These are phyloP conservation scores for Lophius americanus DNA, from an alignment of 2,797 vertebrate genomes.

Conservation along the genomic window DNA sequence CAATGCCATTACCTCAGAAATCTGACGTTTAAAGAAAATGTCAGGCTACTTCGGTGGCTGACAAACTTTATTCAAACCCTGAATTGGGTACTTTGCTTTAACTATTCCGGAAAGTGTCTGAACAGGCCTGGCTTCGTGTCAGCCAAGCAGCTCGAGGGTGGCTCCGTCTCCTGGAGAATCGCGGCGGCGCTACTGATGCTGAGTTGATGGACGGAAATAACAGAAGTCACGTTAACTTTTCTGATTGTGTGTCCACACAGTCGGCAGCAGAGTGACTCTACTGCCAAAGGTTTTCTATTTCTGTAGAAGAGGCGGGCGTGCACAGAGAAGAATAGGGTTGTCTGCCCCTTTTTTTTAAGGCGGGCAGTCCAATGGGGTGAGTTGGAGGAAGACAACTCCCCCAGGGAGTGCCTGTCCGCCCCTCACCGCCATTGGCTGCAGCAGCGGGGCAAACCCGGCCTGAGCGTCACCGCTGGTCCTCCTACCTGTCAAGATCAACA, in stretches of 20 bases:
- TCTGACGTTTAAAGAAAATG: neutral
- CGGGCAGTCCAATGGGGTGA: conserved; percentile 74
- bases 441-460: neutral
- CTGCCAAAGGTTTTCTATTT: conserved; percentile 71
- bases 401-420: conserved; percentile 56
- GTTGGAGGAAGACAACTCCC: conserved; percentile 75
- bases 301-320: conserved; percentile 57
- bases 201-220: neutral
- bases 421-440: conserved; percentile 68
- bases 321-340: conserved; percentile 28
- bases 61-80: neutral
- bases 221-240: neutral
- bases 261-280: neutral
- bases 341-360: conserved; percentile 62
- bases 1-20: conserved; percentile 83
- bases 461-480: neutral
- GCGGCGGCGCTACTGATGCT: conserved; percentile 15
- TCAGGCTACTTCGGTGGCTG: neutral
- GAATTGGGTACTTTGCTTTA: neutral
- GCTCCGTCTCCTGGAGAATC: neutral
- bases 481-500: conserved; percentile 45
- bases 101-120: neutral
- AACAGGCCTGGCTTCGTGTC: conserved; percentile 25
- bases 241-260: conserved; percentile 31
- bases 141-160: conserved; percentile 26